A percentile compares a stretch with the other conserved stretches of the same genome.
phyloP scores from a whole-genome alignment of 2,888 invertebrate species.

The Xestoiulus laeticollis region DNA sequence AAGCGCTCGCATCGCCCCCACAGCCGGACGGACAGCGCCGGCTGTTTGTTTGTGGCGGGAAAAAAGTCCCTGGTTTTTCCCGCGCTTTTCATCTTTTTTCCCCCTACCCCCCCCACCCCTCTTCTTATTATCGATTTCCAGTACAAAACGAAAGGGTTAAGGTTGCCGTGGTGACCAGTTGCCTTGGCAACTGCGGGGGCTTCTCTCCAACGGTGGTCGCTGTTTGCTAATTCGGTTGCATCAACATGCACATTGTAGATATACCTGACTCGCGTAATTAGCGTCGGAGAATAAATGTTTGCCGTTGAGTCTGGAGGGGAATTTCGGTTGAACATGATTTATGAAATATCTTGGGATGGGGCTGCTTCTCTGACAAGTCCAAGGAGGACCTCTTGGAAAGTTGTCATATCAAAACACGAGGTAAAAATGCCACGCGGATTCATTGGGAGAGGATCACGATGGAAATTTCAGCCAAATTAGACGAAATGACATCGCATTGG shows the following conservation, averaged over 20 bases:
- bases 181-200: conserved; percentile 25
- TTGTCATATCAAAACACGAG: not conserved
- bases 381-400: not conserved
- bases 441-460: not conserved
- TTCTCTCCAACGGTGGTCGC: conserved; percentile 39
- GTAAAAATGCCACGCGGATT: not conserved
- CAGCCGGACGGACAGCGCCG: not conserved
- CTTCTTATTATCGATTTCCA: conserved; percentile 47
- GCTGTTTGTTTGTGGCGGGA: not conserved
- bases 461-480: not conserved
- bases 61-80: not conserved
- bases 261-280: conserved; percentile 46
- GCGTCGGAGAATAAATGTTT: not conserved
- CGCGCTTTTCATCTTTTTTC: conserved; percentile 20
- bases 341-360: not conserved
- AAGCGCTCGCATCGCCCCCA: not conserved
- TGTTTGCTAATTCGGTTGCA: conserved; percentile 45
- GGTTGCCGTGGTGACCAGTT: conserved; percentile 50
- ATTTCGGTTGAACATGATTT: not conserved
- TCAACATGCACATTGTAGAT: not conserved
- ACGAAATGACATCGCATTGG: not conserved
- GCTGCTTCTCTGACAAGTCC: not conserved
- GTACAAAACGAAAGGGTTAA: conserved; percentile 51
- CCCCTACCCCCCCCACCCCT: not conserved
- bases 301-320: not conserved